A percentile compares a stretch with the other conserved stretches of the same genome.
phyloP scores from a whole-genome alignment of 2,888 invertebrate species.

The Achlya flavicornis region DNA sequence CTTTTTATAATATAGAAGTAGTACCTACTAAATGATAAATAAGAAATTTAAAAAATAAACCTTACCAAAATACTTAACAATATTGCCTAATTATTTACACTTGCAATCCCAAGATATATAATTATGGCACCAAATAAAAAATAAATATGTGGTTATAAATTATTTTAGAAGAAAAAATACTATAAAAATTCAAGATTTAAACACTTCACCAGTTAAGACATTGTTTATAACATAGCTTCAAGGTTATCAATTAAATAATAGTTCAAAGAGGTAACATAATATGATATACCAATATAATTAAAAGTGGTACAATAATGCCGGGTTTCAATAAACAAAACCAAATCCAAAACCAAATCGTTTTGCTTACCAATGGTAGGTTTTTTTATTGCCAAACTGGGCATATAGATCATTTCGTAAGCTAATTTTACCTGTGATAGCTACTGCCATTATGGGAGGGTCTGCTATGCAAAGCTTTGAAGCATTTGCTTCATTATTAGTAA shows the following conservation, averaged over 20 bases:
- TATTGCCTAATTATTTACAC: constrained; percentile 43
- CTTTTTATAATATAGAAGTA: constrained; percentile 15
- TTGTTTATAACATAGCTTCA: constrained; percentile 35
- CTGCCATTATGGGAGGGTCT: no score
- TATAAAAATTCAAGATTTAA: constrained; percentile 16
- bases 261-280: background rate
- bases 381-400: no score
- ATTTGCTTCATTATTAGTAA: no score
- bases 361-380: no score
- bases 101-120: constrained; percentile 41
- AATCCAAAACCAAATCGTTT: no score
- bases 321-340: no score
- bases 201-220: constrained; percentile 53
- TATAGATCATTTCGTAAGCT: no score
- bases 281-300: background rate
- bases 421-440: no score
- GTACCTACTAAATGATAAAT: constrained; percentile 21
- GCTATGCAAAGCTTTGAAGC: no score
- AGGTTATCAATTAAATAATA: background rate
- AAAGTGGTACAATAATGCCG: background rate
- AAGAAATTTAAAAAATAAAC: constrained; percentile 6
- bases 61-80: constrained; percentile 12
- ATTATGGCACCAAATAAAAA: constrained; percentile 64
- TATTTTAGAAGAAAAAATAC: background rate
- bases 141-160: constrained; percentile 21